Evolutionary conservation across 2,888 invertebrate genomes (phyloP), one percentile per base, ranked within the genome.

Genomic region (Osmoderma eremita): DNA sequence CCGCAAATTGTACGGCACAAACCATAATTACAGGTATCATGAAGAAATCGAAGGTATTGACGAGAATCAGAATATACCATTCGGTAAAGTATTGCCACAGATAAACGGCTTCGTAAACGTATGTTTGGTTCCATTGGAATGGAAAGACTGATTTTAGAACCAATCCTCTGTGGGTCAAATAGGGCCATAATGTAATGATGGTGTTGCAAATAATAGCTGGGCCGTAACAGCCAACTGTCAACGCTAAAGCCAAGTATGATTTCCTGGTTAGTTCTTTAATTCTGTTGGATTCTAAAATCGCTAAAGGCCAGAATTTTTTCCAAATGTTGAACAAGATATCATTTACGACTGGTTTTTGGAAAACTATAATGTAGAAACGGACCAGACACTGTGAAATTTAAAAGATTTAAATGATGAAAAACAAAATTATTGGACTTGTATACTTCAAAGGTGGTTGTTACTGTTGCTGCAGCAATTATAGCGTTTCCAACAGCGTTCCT

Each of bases 91-190:
- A 62, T 65, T 73, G 72, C 53, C 67, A 42, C 8, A 68, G 13
- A 41, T 71, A 73, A 10, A 72, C 38, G 1, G 66, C 58, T 69
- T 73, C 73, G 50, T 72, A 73, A 5, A 69, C 8, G 1, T 67
- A 69, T 17, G 67, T 67, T 18, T 24, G 13, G 22, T 63, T 58
- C 67, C 67, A 70, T 15, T 66, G 42, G 50, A 71, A 72, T 5
- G 72, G 72, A 56, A 58, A 72, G 50, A 67, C 69, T 0, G 70
- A 70, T 38, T 63, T 42, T 13, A 72, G 69, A 12, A 65, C 48
- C 24, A 65, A 39, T n/a, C 63, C 63, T 13, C 24, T 45, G 18
- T 61, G 30, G 12, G 45, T 45, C 41, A 61, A 22, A 30, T 61
- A 61, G 12, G 58, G 58, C 45, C 30, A 45, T 45, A 61, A 48